Base-by-base conservation (phyloP, 1,140 invertebrate genomes). In the Maconellicoccus hirsutus region DNA sequence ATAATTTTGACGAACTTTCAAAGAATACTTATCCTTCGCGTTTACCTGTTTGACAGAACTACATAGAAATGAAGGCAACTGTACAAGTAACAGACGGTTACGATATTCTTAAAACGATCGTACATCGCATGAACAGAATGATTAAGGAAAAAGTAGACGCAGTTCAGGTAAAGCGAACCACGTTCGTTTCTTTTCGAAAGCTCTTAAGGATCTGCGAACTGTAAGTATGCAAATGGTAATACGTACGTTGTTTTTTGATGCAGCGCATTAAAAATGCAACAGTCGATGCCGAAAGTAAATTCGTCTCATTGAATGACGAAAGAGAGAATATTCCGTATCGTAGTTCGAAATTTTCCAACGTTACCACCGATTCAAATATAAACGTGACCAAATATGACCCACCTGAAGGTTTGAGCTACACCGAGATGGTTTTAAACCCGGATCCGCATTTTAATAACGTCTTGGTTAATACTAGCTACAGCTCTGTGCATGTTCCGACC, bases 401-500 rank as follows among this genome's bases (percentile, higher is more conserved):
- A 0, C 69, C 19, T 1, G 73, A 73, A 33, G 79, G 78, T 70
- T 77, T 77, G 78, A 80, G 73, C 33, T 71, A 69, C 70, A 77
- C 81, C 2, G n/a, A 16, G 21, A 84, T 93, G 75, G 76, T 79
- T 0, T 76, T 93, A 1, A 85, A 85, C 73, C 81, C 83, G 39
- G 86, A 93, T 78, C 85, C 87, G 0, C 89, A 94, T 79, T 97
- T 96, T 78, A 90, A 89, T 79, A 87, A 90, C 77, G 87, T 93
- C 52, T 83, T 84, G 0, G 89, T 96, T 6, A 95, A 95, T 78
- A 89, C 88, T 6, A 87, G 82, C 71, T 83, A 86, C 71, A 95
- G 93, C 77, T 89, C 93, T 42, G 89, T 98, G 27, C 94, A 98
- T 79, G 89, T 98, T 12, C 94, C 96, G 0, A 93, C 93, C 1